A percentile compares a stretch with the other conserved stretches of the same genome.
phyloP scores from a whole-genome alignment of 2,113 vertebrate species.

The Spilogale gracilis region DNA sequence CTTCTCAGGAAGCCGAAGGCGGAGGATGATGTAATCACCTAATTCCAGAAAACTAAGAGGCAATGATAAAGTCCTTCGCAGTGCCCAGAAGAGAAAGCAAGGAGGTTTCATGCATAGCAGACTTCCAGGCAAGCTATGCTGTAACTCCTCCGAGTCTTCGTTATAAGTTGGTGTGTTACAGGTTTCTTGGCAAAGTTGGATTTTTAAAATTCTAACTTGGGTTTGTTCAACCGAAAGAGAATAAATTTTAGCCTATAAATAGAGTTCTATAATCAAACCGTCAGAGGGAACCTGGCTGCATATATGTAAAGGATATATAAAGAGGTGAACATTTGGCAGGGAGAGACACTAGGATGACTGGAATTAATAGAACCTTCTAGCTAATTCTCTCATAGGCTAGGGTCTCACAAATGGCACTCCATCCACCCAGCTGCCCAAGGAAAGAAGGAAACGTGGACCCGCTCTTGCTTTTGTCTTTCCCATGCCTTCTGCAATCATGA shows the following conservation, averaged over 20 bases:
- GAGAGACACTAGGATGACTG: neutral
- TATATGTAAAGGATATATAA: neutral
- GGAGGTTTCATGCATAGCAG: neutral
- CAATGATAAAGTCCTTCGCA: neutral
- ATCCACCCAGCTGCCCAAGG: neutral
- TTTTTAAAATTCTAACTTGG: constrained; percentile 20
- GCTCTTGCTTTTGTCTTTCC: neutral
- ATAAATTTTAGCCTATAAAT: constrained; percentile 38
- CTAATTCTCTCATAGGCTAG: neutral
- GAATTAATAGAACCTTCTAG: neutral
- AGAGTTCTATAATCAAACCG: constrained; percentile 10
- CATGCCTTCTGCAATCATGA: neutral
- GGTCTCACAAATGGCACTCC: neutral
- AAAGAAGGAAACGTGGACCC: neutral
- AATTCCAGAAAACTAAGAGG: neutral
- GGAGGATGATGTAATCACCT: neutral
- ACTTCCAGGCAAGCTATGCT: neutral
- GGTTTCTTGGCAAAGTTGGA: constrained; percentile 47
- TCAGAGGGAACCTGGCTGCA: constrained; percentile 15
- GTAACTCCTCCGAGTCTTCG: constrained; percentile 5
- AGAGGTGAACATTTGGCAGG: constrained; percentile 32
- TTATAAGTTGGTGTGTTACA: neutral
- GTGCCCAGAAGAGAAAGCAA: neutral
- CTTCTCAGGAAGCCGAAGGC: neutral
- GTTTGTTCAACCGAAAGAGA: constrained; percentile 24